Base-by-base conservation (phyloP, 2,797 vertebrate genomes). In the Enteromius paludinosus region DNA sequence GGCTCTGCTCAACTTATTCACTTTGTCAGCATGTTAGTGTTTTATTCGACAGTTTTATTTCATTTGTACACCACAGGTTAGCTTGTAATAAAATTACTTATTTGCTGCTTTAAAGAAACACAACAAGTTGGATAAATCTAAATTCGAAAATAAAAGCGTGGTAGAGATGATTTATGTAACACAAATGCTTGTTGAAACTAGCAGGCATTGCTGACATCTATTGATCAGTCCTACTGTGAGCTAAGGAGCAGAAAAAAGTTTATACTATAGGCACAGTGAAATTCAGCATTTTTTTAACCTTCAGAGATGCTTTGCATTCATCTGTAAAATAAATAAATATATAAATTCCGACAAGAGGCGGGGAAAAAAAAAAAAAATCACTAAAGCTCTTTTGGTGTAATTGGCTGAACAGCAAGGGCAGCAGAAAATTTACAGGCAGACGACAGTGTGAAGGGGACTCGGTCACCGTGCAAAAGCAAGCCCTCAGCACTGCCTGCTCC, bases 361-460 rank as follows among this genome's bases (percentile, higher is more conserved):
- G 18, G 59, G 7, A 84, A 84, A 12, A 43, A 43, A 86, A 92
- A 35, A 38, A 41, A 94, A 94, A 94, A 95, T 94, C 93, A 83
- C 93, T 94, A 94, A 94, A 94, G 93, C 94, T 95, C 94, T 95
- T 95, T 95, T 93, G 94, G 92, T 91, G 92, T 96, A 96, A 96
- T 95, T 95, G 95, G 92, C 92, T 94, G 93, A 95, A 96, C 91
- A 94, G 95, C 95, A 95, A 95, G 91, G 94, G 90, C 95, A 95
- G 95, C 95, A 95, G 92, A 96, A 96, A 95, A 95, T 95, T 92
- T 95, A 94, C 94, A 94, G 93, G 93, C 92, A 93, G 93, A 93
- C 91, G 92, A 93, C 92, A 93, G 93, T 96, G 95, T 96, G 94
- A 95, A 96, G 94, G 95, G 93, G 95, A 95, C 92, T 94, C 92